Conservation (phyloP, 2,888 invertebrate species). For the Caradrina clavipalpis region DNA sequence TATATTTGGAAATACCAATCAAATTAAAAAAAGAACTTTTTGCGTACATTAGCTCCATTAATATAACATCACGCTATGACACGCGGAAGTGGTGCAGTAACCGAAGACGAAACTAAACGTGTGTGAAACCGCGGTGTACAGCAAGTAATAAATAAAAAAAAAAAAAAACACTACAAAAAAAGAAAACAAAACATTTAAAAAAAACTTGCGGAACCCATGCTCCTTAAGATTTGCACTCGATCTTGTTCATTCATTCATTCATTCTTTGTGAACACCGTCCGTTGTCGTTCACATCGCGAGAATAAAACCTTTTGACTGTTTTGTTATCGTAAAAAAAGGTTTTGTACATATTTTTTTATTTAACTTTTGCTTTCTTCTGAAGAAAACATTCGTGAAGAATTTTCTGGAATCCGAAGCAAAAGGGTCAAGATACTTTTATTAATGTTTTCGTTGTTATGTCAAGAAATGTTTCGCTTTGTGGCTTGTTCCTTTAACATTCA, state of each 20-base stretch:
- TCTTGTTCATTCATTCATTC: constrained; percentile 31
- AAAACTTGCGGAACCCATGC: constrained; percentile 24
- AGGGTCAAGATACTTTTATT: constrained; percentile 56
- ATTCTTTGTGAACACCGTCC: constrained; percentile 31
- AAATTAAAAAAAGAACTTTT: no score
- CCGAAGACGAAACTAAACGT: no score
- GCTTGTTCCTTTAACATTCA: constrained; percentile 15
- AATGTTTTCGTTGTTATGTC: constrained; percentile 51
- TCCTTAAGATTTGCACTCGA: constrained; percentile 23
- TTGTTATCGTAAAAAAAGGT: constrained; percentile 44
- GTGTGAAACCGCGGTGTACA: no score
- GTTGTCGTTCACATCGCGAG: constrained; percentile 25
- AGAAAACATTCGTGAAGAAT: constrained; percentile 43
- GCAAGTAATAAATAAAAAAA: no score
- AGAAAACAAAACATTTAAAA: background rate
- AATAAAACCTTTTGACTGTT: constrained; percentile 45
- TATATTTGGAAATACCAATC: no score
- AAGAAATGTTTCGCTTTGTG: constrained; percentile 50
- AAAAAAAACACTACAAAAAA: background rate
- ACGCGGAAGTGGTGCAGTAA: no score
- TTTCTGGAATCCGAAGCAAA: constrained; percentile 38
- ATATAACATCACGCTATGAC: no score
- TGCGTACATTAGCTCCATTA: no score
- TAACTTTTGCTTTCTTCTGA: constrained; percentile 32
- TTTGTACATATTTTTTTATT: constrained; percentile 44